Base-by-base conservation (phyloP, 1,140 invertebrate species). In the Geopemphigus sp. region DNA sequence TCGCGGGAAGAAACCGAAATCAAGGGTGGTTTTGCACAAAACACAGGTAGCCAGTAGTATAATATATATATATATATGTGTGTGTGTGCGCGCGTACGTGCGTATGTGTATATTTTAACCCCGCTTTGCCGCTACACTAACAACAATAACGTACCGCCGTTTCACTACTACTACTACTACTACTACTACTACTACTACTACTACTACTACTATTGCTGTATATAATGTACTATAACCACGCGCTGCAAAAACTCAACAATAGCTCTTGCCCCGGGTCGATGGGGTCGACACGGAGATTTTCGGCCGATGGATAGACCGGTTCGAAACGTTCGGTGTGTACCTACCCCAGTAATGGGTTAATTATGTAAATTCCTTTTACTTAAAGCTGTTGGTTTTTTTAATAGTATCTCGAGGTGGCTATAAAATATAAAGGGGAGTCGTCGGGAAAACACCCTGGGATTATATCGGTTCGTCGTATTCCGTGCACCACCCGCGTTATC, bases 1-100 rank as follows among this genome's bases (percentile, higher is more conserved):
- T 59, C 74, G 74, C 74, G 74, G 74, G 74, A 78, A 78, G 74
- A 78, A 78, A 78, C 53, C 57, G 17, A 78, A 78, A 78, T 78
- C 74, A 61, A 59, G 74, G 74, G 74, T 78, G 39, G 74, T 63
- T 78, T 78, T 5, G 57, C 74, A 78, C 57, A 78, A 59, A 76
- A 78, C 74, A 63, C 74, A 78, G 74, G 74, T 78, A 78, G 74
- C 68, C 50, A 6, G 50, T 54, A 6, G 68, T 72, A 29, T 26
- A 29, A 29, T 72, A 72, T 50, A 50, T 39, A 39, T 39, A 39
- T 39, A 39, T 39, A 8, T 39, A 39, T 39, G 32, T 39, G 14
- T 50, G 11, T 45, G 39, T 5, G 11, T 45, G 39, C 5, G 39
- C 11, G 39, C 11, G 19, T 24, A 68, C 50, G 45, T 53, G 19